Base-by-base conservation (phyloP, 2,888 invertebrate species). In the Chelonus formosanus region DNA sequence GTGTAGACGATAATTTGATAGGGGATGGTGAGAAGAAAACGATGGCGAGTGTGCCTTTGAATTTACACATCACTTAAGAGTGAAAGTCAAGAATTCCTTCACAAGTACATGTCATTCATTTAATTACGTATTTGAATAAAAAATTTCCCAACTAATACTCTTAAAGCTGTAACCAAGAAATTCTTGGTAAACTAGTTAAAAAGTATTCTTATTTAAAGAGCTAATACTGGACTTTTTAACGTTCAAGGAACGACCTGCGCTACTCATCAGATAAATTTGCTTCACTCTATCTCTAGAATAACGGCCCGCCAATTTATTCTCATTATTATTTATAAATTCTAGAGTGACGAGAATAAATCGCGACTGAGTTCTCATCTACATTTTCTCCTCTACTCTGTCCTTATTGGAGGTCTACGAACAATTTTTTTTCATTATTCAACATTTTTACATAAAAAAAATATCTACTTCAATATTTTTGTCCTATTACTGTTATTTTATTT, bases 241-340 rank as follows among this genome's bases (percentile, higher is more conserved):
- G 31, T 31, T 31, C 10, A 48, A 48, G 31, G 10, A 31, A 48
- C 48, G 10, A 48, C 48, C 48, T 20, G 31, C 20, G 48, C 20
- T 48, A 48, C 48, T 48, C 48, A n/a, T 48, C 48, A 48, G 48
- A 48, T 48, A 10, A 48, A 48, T 31, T 48, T 20, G 48, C 10
- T 20, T 20, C 20, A 20, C 20, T 20, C 20, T 20, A 20, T 20
- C 20, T 20, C 20, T 20, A 20, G 20, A 20, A 20, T 20, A 20
- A 20, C 20, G 20, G 20, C 48, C 68, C 66, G 70, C 70, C 68
- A 68, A 73, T 74, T 73, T 71, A 73, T 73, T 72, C 71, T 67
- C 70, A 73, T 75, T 70, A 72, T 71, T 73, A 75, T 75, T 72
- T 72, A 72, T 74, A 68, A 68, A 73, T 73, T 72, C 66, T n/a